phyloP scores from a whole-genome alignment of 2,113 vertebrate genomes.

The Merops nubicus region DNA sequence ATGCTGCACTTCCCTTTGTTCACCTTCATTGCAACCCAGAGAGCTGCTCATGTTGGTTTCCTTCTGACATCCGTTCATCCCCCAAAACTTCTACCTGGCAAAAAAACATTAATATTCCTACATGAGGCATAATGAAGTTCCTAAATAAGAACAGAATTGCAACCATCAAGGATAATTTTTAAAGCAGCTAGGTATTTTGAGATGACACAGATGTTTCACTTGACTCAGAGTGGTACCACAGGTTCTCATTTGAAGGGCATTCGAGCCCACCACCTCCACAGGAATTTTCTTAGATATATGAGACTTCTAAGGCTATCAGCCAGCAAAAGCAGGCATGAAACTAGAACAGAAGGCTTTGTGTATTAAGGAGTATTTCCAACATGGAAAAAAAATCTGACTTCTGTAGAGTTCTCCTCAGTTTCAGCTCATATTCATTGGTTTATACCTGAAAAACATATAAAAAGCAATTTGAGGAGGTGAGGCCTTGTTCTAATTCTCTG shows the following conservation, averaged over 20 bases:
- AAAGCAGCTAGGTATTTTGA: background rate
- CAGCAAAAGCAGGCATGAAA: background rate
- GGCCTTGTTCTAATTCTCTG: background rate
- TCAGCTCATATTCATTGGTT: background rate
- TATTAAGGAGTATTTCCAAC: background rate
- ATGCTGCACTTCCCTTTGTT: fast-evolving
- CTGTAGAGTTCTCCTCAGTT: background rate
- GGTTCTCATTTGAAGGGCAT: background rate
- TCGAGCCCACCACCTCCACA: background rate
- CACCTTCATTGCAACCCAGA: background rate
- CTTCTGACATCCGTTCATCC: background rate
- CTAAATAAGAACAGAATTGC: background rate
- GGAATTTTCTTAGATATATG: background rate
- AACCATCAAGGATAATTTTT: background rate
- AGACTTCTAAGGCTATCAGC: background rate
- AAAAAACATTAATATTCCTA: background rate
- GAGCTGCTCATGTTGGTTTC: background rate
- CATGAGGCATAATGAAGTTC: background rate
- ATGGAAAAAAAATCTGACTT: background rate
- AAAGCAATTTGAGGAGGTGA: background rate
- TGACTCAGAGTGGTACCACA: background rate
- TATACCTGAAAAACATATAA: background rate
- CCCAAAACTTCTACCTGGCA: background rate
- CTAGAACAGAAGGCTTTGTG: background rate
- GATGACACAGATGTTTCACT: background rate